Base-by-base conservation (phyloP, 2,888 invertebrate species). In the Lepeophtheirus nordmannii region DNA sequence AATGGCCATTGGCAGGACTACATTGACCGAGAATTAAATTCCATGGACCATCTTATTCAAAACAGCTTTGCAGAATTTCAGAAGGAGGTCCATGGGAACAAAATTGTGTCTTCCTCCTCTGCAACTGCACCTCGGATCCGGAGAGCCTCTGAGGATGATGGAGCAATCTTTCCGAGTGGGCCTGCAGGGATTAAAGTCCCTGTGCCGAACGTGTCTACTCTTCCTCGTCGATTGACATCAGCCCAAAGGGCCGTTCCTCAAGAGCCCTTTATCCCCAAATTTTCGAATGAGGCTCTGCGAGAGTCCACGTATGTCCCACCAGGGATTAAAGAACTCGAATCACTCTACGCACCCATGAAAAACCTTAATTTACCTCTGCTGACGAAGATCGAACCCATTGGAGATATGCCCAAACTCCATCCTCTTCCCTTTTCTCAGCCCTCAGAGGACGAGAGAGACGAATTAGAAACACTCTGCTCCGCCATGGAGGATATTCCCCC, bases 301-400 rank as follows among this genome's bases (percentile, higher is more conserved):
- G 53, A 46, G n/a, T 46, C 53, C 53, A 46, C 53, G 2, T 46
- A 46, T 66, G n/a, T 66, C n/a, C 66, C 66, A 10, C 58, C 66
- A 23, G 66, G 66, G 22, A 60, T 66, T 39, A 20, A 38, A 14
- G 66, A 66, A 30, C 66, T 66, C 11, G 66, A 66, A 46, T 20
- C 60, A 9, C 39, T 59, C n/a, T 66, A 66, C 40, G 46, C 58
- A n/a, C 58, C 66, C 3, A 66, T 66, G 66, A 66, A 60, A 30
- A 66, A 66, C 23, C 60, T 66, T 10, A 46, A 17, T n/a, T 17
- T 17, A 40, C 66, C 66, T 22, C 41, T 60, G 46, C 17, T 39
- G n/a, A 30, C 10, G 14, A 56, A 64, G 17, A 39, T 20, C 10
- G 37, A 38, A 14, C 58, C 22, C 38, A 10, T 30, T 10, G 22